These are phyloP conservation scores for Crambe crambe DNA, from an alignment of 37 sponge, comb jelly and placozoan genomes.

Conservation along the genomic window DNA sequence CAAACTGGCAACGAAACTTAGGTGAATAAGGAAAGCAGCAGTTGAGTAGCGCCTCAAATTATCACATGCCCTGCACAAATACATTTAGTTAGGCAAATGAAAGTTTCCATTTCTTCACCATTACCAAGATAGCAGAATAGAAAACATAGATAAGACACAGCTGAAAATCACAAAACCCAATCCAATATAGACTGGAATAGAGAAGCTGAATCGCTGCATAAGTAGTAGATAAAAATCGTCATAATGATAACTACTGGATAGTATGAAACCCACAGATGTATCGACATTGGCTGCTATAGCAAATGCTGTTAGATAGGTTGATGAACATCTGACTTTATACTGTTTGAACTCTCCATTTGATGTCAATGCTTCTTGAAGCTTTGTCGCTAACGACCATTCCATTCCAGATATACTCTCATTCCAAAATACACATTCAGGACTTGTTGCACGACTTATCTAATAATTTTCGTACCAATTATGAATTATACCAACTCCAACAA, in stretches of 20 bases:
- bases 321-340: neutral
- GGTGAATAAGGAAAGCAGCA: conserved; percentile 4
- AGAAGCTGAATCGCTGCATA: neutral
- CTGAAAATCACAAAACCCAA: neutral
- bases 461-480: neutral
- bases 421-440: neutral
- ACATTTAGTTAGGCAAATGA: neutral
- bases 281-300: neutral
- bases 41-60: neutral
- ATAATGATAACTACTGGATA: neutral
- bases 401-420: neutral
- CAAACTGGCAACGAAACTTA: conserved; percentile 3
- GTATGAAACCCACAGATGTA: neutral
- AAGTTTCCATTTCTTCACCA: neutral
- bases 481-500: too few relatives aligned
- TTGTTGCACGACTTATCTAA: neutral
- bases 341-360: conserved; percentile 1
- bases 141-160: neutral
- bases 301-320: neutral
- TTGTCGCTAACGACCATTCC: neutral
- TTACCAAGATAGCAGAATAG: conserved; percentile 2
- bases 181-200: conserved; percentile 4
- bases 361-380: neutral
- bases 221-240: too few relatives aligned
- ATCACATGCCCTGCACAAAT: neutral